Evolutionary conservation across 2,888 invertebrate species (phyloP).

Genomic region (Eledona agricola): DNA sequence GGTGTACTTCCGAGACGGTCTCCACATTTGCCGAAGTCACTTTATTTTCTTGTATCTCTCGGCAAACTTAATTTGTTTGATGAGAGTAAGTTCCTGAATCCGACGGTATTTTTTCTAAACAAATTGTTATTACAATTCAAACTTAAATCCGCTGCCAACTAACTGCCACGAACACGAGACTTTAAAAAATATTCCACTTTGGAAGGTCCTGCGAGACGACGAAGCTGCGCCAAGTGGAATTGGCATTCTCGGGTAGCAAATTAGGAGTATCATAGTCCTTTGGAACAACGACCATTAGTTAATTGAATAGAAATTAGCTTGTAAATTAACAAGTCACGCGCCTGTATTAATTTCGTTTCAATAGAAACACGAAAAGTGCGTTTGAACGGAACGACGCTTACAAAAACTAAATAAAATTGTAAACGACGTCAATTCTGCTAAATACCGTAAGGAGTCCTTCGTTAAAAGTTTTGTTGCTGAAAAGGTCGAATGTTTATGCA

Average conservation of each 20-base stretch:
- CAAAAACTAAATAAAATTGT: neutral
- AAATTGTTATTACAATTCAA: no score
- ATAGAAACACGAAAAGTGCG: constrained; percentile 7
- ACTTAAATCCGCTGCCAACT: no score
- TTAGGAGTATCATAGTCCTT: constrained; percentile 22
- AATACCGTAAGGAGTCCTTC: constrained; percentile 13
- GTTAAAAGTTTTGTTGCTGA: constrained; percentile 28
- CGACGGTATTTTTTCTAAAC: constrained; percentile 19
- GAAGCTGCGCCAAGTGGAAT: constrained; percentile 8
- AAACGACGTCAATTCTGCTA: constrained; percentile 3
- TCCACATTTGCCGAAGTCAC: constrained; percentile 32
- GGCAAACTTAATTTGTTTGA: constrained; percentile 31
- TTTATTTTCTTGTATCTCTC: constrained; percentile 28
- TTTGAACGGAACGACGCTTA: neutral
- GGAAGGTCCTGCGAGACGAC: no score
- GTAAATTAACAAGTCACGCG: constrained; percentile 26
- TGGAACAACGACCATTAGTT: constrained; percentile 28
- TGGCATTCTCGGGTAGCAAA: constrained; percentile 21
- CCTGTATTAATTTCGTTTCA: constrained; percentile 22
- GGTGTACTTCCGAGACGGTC: constrained; percentile 33
- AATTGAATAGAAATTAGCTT: constrained; percentile 27
- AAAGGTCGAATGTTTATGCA: constrained; percentile 29
- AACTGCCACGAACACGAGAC: no score
- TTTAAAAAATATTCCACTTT: no score
- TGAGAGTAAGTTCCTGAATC: constrained; percentile 27